phyloP scores from a whole-genome alignment of 2,888 invertebrate genomes.

The Meloe dianella region DNA sequence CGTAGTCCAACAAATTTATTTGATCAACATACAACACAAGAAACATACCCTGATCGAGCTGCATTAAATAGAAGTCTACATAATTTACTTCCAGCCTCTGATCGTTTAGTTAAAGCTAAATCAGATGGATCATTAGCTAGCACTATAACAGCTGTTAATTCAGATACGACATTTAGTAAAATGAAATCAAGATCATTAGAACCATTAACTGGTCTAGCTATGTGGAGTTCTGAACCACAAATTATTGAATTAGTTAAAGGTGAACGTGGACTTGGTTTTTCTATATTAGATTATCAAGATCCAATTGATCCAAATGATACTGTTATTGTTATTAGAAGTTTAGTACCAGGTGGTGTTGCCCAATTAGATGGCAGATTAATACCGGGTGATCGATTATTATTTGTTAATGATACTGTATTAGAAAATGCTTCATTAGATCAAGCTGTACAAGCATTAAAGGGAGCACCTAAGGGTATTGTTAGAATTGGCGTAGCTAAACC shows the following conservation, averaged over 20 bases:
- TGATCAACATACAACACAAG: constrained; percentile 45
- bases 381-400: constrained; percentile 93
- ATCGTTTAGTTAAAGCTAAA: constrained; percentile 85
- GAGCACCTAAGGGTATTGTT: constrained; percentile 93
- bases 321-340: constrained; percentile 95
- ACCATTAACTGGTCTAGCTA: constrained; percentile 95
- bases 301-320: constrained; percentile 96
- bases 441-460: constrained; percentile 96
- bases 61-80: constrained; percentile 65
- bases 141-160: constrained; percentile 64
- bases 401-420: constrained; percentile 92
- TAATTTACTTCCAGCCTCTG: constrained; percentile 70
- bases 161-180: constrained; percentile 66
- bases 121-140: constrained; percentile 86
- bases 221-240: constrained; percentile 98
- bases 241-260: constrained; percentile 96
- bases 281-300: constrained; percentile 95
- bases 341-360: constrained; percentile 98
- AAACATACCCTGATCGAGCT: constrained; percentile 53
- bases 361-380: constrained; percentile 96
- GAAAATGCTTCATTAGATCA: constrained; percentile 96
- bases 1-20: constrained; percentile 60
- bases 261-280: constrained; percentile 97
- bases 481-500: constrained; percentile 96
- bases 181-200: constrained; percentile 90